Evolutionary conservation across 1,140 invertebrate species (phyloP), one percentile per base, ranked within the genome.

Genomic region (Drosophila mauritiana): DNA sequence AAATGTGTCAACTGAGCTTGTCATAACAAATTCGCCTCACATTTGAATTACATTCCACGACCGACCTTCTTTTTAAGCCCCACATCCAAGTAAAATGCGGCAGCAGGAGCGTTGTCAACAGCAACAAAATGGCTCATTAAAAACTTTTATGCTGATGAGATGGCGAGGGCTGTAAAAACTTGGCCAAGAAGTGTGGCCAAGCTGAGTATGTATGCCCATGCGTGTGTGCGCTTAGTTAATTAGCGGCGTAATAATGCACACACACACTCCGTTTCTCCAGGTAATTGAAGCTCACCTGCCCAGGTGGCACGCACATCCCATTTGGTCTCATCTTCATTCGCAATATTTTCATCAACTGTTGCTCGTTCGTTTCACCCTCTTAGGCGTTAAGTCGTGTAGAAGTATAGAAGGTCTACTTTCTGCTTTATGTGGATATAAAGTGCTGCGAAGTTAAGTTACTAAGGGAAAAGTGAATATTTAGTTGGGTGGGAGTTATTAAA

Each of bases 1-100:
- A 88, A 88, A 88, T 86, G 84, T 88, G 84, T 89, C 84, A 88
- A 84, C 84, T 53, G 84, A 80, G 84, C 85, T 84, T 89, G 84
- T 88, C 84, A 84, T 80, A 88, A 88, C 84, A 88, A 88, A 88
- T 88, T 88, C 84, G 76, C 51, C 73, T 65, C 79, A 49, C 80
- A 79, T 72, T 51, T 63, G 54, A 68, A 62, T 42, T 58, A 57
- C 59, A 31, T 13, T 45, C 57, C 17, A 42, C 13, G 2, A 17
- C 25, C 13, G 2, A 27, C 25, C 13, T 40, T 17, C 15, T 11
- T n/a, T 10, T 36, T 5, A 20, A 58, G 13, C 10, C 31, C 11
- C 37, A n/a, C 13, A 12, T 27, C 34, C 36, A 27, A 17, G 27
- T 40, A 11, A 46, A 61, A 52, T 37, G 37, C 27, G 34, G 34